These are phyloP conservation scores for Vulpes lagopus DNA, from an alignment of 2,113 vertebrate genomes.

Conservation along the genomic window DNA sequence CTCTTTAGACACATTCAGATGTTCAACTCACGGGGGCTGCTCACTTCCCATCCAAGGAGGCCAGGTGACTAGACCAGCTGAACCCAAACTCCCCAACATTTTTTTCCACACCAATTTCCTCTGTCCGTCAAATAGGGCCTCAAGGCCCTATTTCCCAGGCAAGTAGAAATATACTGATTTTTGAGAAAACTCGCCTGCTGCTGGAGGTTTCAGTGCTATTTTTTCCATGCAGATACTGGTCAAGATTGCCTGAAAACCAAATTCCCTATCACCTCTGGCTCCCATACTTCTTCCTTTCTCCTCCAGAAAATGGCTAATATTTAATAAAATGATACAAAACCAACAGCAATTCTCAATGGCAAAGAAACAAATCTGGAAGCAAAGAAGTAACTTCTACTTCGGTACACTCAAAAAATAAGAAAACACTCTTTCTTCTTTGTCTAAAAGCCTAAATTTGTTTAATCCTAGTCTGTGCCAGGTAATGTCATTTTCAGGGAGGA, in stretches of 20 bases:
- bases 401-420: conserved; percentile 66
- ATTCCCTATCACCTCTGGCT: background rate
- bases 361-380: conserved; percentile 61
- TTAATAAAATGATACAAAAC: conserved; percentile 14
- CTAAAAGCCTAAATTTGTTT: conserved; percentile 70
- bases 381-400: conserved; percentile 61
- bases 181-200: conserved; percentile 9
- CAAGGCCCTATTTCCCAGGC: background rate
- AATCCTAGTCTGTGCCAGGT: conserved; percentile 1
- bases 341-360: background rate
- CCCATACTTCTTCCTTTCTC: background rate
- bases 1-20: background rate
- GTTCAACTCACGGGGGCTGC: background rate
- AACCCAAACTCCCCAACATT: background rate
- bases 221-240: background rate
- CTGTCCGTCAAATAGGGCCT: background rate
- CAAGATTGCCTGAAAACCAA: background rate
- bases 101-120: background rate
- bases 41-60: background rate
- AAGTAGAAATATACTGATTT: background rate
- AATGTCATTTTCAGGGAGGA: conserved; percentile 47
- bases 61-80: background rate
- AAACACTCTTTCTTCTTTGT: conserved; percentile 68
- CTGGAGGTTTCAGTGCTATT: background rate
- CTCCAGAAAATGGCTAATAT: background rate